Evolutionary conservation across 2,888 invertebrate genomes (phyloP), one percentile per base, ranked within the genome.

Genomic region (Thyatira batis): DNA sequence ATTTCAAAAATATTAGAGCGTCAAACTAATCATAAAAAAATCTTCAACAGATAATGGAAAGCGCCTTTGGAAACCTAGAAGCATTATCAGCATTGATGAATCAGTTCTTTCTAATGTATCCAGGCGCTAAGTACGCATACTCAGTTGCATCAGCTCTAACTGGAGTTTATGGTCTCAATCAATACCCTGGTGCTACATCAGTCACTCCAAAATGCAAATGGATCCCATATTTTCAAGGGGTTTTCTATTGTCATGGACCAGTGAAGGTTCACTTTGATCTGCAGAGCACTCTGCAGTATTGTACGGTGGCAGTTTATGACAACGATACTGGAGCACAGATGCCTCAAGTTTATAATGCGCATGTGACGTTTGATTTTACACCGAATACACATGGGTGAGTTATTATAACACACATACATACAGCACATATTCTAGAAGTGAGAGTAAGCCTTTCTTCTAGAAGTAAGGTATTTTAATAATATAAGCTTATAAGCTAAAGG

Each of bases 211-310:
- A 69, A 45, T 86, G 87, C 74, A 83, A 78, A 51, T 92, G 91
- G 91, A 71, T 92, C 0, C 90, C 92, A 0, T 87, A 78, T 50
- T 90, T 91, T 49, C 88, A 85, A 82, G 87, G 80, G 27, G 76
- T 85, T 0, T 91, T 88, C 53, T 82, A 70, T 57, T 89, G 90
- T 51, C 91, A 92, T 45, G 63, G 63, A 0, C 71, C 72, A 0
- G 87, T 87, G 0, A 87, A 87, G 61, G 87, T 88, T 0, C 89
- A 91, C 58, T 79, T 92, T 28, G 86, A 87, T 62, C 53, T 91
- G 0, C 78, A 79, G 6, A 83, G 88, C 51, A 70, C 66, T 6
- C 45, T 86, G 0, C 69, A 71, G 1, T 69, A 80, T 43, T 76
- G 80, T 21, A 80, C 77, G 0, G 46, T 88, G 3, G 71, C 75